Conservation (phyloP, 1,140 invertebrate species). For the Plodia interpunctella region DNA sequence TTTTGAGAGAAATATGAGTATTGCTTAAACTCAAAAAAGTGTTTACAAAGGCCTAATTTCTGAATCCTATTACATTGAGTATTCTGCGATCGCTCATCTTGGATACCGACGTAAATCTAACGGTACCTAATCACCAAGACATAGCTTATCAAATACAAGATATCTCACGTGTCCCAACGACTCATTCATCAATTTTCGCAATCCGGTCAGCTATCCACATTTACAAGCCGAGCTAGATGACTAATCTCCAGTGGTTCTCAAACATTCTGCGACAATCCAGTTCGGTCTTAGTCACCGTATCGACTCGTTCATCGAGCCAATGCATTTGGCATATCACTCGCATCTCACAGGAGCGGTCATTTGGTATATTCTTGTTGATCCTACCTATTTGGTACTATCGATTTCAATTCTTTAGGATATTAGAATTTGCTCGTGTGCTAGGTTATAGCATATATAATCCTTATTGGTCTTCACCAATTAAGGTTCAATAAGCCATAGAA, state of each 20-base stretch:
- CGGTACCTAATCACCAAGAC: no score
- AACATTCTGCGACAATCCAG: not conserved
- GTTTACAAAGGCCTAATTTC: no score
- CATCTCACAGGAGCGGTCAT: not conserved
- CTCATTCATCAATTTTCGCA: conserved; percentile 1
- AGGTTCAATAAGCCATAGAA: no score
- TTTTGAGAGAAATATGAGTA: no score
- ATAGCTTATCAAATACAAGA: not conserved
- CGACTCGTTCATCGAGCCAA: conserved; percentile 1
- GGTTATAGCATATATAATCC: no score
- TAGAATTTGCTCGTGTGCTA: no score
- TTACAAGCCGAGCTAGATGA: not conserved
- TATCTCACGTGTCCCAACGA: not conserved
- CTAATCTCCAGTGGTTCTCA: conserved; percentile 4
- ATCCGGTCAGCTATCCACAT: not conserved
- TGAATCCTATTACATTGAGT: no score
- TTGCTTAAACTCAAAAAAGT: no score
- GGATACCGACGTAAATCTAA: no score
- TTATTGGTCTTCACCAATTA: no score
- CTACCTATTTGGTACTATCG: not conserved
- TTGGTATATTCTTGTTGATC: not conserved
- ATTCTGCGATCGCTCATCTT: no score
- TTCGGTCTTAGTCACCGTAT: conserved; percentile 1
- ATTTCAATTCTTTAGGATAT: no score
- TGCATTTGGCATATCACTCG: conserved; percentile 2